phyloP scores from a whole-genome alignment of 2,797 vertebrate species.

The Pangasius djambal region DNA sequence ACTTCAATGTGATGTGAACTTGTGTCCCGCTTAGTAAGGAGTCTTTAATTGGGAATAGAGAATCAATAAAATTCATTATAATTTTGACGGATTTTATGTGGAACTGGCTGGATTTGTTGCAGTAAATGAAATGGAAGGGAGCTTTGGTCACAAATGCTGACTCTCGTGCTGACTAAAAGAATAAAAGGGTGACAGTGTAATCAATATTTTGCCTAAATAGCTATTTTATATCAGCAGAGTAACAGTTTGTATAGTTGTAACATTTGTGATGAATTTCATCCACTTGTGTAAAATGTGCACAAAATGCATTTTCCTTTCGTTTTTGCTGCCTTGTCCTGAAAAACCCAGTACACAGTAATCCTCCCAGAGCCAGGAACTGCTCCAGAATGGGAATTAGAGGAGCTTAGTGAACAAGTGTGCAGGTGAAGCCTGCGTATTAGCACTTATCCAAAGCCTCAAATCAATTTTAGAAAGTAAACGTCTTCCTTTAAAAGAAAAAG shows the following conservation, averaged over 20 bases:
- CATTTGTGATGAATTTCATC: not conserved
- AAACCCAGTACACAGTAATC: not conserved
- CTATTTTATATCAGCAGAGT: slow-evolving; percentile 65
- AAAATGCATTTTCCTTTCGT: not conserved
- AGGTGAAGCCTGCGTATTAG: not conserved
- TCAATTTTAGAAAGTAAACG: not conserved
- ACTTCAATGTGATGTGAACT: slow-evolving; percentile 16
- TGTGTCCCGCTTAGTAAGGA: slow-evolving; percentile 51
- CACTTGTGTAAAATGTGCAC: not conserved
- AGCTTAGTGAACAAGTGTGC: slow-evolving; percentile 4
- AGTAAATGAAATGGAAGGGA: slow-evolving; percentile 53
- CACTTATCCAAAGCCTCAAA: not conserved
- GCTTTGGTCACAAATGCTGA: slow-evolving; percentile 50
- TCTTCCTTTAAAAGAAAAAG: not conserved
- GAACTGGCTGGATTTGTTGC: slow-evolving; percentile 57
- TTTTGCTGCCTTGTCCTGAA: not conserved
- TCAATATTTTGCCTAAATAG: slow-evolving; percentile 62
- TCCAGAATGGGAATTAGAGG: slow-evolving; percentile 9
- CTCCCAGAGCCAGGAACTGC: not conserved
- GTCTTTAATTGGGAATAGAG: slow-evolving; percentile 56
- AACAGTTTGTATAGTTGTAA: slow-evolving; percentile 52
- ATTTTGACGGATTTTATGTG: slow-evolving; percentile 55
- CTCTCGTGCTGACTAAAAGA: slow-evolving; percentile 55
- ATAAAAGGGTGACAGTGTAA: slow-evolving; percentile 53
- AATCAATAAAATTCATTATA: slow-evolving; percentile 64